A percentile compares a stretch with the other conserved stretches of the same genome.
These are phyloP conservation scores for Orchesella cincta DNA, from an alignment of 1,140 invertebrate species.

Conservation along the genomic window DNA sequence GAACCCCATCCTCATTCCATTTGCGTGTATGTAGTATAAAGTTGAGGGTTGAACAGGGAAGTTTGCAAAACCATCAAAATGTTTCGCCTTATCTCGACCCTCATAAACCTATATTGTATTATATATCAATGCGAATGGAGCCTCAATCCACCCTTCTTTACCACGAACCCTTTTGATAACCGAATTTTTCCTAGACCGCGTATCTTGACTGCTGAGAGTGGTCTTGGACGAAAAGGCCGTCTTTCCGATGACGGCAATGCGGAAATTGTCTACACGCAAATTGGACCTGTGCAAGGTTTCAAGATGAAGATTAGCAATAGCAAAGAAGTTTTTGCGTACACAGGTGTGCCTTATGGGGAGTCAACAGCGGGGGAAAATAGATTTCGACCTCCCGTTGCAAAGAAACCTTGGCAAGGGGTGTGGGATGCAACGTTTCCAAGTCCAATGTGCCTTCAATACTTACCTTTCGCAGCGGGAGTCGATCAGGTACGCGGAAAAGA, in stretches of 20 bases:
- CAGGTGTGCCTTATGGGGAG: conserved; percentile 44
- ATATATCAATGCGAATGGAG: background rate
- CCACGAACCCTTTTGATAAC: background rate
- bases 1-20: too few relatives aligned
- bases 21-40: too few relatives aligned
- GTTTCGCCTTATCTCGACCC: too few relatives aligned
- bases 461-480: conserved; percentile 16
- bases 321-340: conserved; percentile 42
- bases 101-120: too few relatives aligned
- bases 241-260: background rate
- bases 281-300: conserved; percentile 34
- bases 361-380: too few relatives aligned
- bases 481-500: conserved; percentile 16
- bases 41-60: too few relatives aligned
- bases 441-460: conserved; percentile 31
- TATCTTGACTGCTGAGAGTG: too few relatives aligned
- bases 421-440: conserved; percentile 13
- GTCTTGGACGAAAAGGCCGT: background rate
- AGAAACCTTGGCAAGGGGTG: conserved; percentile 20
- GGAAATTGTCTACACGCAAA: background rate
- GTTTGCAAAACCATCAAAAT: too few relatives aligned
- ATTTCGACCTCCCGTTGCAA: conserved; percentile 28
- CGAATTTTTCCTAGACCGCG: background rate
- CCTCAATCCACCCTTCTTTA: background rate
- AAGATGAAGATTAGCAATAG: conserved; percentile 14